Base-by-base conservation (phyloP, 2,113 vertebrate genomes). In the Nothobranchius furzeri region DNA sequence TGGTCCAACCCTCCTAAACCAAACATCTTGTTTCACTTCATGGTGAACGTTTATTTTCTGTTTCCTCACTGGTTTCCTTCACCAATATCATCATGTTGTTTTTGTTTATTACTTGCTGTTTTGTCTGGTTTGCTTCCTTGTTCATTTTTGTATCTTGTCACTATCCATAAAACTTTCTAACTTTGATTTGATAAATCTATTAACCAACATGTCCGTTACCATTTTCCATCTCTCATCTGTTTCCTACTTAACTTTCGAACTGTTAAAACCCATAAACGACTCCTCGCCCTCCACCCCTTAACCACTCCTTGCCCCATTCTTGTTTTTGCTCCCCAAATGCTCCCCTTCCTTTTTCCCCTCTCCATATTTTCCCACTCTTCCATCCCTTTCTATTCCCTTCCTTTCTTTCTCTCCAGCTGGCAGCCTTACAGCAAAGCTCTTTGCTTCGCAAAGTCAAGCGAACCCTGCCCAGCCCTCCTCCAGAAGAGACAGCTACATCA, bases 401-500 rank as follows among this genome's bases (percentile, higher is more conserved):
- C 63, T 64, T 64, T 75, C 73, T 80, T 65, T 90, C 70, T 76
- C 73, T 89, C 64, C 89, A 99, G 97, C 92, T 97, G 78, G 95
- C 95, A 67, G 93, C 91, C 68, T 94, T 97, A 78, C 97, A 98
- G 87, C 94, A 97, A 37, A 96, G 95, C 90, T 94, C 95, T 0
- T 93, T 98, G 81, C 94, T 94, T 24, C 94, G 96, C 81, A 99
- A 99, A 90, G 96, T 99, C 85, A 99, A 99, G 91, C 93, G 98
- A 89, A 99, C 97, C 2, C 92, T 99, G 77, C 98, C 98, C 80
- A 99, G 96, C 89, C 98, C 98, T 9, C 98, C 98, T 4, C 96
- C 98, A 0, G 98, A 98, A 50, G 98, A 99, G 87, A 94, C 91
- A 6, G 50, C 57, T 8, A 40, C 84, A 75, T 75, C 89, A 60